Evolutionary conservation across 2,113 vertebrate species (phyloP), one percentile per base, ranked within the genome.

Genomic region (pig (Sus scrofa)): DNA sequence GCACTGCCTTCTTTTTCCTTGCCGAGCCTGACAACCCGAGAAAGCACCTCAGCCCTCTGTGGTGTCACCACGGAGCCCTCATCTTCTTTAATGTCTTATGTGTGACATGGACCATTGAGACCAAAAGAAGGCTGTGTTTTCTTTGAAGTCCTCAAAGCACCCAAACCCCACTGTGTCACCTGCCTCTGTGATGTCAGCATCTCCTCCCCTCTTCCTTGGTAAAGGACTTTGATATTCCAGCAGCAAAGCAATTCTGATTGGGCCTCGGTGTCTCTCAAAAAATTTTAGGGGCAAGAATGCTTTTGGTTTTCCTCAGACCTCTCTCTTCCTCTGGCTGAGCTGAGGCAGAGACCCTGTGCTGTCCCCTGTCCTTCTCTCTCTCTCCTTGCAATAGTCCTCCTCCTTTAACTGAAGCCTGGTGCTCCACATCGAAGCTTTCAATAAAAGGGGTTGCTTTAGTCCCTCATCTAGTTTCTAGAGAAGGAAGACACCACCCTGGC

Each of bases 101-200:
- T 65, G 11, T 26, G 63, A 44, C 1, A 18, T 6, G 9, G n/a
- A 3, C 78, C 82, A 52, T 1, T 1, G 32, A 91, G 56, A 84
- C 88, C 37, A 52, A 91, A 81, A 82, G 71, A 30, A 77, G 7
- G 16, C 26, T 58, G 6, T 71, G n/a, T 82, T 86, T 79, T 24
- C 77, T 94, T 52, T 78, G n/a, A 94, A 68, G 73, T 71, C 77
- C 56, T 52, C 26, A 68, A 67, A 79, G 50, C 67, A 50, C 62
- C 1, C 32, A 89, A 20, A 39, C 56, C 30, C 26, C 50, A 75
- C 7, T 22, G 27, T 50, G 14, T 88, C 86, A 50, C 60, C 24
- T 4, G 15, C 20, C 7, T 75, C 26, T 0, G 8, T 2, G 15
- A 8, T 20, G 7, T 30, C 30, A 27, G 26, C 12, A 12, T 32